A percentile compares a stretch with the other conserved stretches of the same genome.
phyloP scores from a whole-genome alignment of 2,797 vertebrate species.

The Cottoperca gobio region DNA sequence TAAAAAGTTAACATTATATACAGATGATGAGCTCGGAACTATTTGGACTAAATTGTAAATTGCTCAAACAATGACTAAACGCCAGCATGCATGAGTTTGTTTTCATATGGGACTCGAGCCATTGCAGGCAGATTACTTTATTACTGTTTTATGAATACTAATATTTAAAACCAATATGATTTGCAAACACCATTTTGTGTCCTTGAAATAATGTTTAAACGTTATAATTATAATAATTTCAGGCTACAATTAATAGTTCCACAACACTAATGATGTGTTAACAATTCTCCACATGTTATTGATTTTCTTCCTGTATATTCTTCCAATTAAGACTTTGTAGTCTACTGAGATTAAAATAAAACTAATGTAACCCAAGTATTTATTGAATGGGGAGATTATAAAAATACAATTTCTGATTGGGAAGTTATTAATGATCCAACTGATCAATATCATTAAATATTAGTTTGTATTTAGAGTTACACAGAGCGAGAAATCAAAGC shows the following conservation, averaged over 20 bases:
- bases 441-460: neutral
- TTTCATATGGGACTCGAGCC: neutral
- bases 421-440: neutral
- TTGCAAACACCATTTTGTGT: neutral
- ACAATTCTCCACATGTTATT: neutral
- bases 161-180: neutral
- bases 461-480: neutral
- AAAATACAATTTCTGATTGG: too few species aligned
- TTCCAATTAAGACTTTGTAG: neutral
- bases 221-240: neutral
- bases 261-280: neutral
- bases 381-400: neutral
- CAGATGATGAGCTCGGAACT: slow-evolving; percentile 3
- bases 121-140: neutral
- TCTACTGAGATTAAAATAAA: neutral
- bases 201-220: neutral
- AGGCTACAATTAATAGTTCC: neutral
- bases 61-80: neutral
- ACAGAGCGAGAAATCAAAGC: neutral
- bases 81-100: neutral
- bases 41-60: neutral
- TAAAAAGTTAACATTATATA: slow-evolving; percentile 14
- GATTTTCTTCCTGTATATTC: neutral
- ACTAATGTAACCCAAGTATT: neutral
- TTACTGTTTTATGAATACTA: neutral